Evolutionary conservation across 2,797 vertebrate genomes (phyloP).

Genomic region (Rousettus madagascariensis): DNA sequence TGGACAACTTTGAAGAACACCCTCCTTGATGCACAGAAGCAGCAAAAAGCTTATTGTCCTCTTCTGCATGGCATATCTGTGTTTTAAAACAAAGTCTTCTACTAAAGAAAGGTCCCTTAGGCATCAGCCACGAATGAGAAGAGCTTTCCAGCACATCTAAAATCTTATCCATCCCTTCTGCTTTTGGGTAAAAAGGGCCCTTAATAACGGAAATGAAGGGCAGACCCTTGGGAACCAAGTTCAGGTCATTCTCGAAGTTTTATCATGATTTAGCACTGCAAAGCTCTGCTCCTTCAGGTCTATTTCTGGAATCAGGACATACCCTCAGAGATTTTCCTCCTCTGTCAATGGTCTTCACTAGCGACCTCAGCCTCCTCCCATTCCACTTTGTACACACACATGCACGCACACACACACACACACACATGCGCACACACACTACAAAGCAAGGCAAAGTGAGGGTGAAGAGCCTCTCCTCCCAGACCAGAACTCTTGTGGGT

Average conservation of each 20-base stretch:
- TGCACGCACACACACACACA: conserved; percentile 13
- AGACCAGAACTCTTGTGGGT: neutral
- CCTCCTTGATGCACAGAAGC: neutral
- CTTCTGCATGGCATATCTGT: neutral
- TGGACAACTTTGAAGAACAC: neutral
- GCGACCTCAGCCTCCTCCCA: neutral
- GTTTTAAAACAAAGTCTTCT: conserved; percentile 27
- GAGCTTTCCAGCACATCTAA: neutral
- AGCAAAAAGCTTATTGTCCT: neutral
- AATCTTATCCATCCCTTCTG: neutral
- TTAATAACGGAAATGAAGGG: neutral
- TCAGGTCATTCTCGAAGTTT: neutral
- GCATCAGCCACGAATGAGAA: neutral
- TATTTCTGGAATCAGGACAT: neutral
- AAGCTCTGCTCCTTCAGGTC: neutral
- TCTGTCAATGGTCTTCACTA: neutral
- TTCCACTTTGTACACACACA: neutral
- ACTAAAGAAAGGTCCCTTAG: neutral
- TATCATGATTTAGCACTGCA: neutral
- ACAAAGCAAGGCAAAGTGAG: neutral
- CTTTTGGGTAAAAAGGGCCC: neutral
- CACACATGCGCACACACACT: neutral
- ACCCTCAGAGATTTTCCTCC: neutral
- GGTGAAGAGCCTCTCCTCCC: neutral
- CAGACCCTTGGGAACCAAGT: neutral